Percentiles rank a stretch among this genome's conserved stretches.
phyloP scores from a whole-genome alignment of 2,888 invertebrate genomes.

The Adelognathus sp. region DNA sequence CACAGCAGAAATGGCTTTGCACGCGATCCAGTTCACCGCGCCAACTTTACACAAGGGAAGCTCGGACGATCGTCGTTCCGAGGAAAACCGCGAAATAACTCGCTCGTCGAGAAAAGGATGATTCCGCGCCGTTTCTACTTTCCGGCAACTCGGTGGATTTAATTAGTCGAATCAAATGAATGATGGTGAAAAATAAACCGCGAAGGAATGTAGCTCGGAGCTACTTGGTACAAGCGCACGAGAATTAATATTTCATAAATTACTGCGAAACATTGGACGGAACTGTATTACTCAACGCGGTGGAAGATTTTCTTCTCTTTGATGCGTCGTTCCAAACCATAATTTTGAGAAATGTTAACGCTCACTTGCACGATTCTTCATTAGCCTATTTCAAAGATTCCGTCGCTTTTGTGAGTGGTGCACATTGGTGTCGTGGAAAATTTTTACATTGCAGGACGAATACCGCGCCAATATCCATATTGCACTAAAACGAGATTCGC shows the following conservation, averaged over 20 bases:
- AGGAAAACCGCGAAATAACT: slow-evolving; percentile 46
- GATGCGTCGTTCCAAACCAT: neutral
- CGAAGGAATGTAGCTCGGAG: neutral
- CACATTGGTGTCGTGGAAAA: slow-evolving; percentile 20
- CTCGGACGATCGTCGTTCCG: slow-evolving; percentile 21
- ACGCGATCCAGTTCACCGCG: slow-evolving; percentile 51
- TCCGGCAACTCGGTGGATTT: slow-evolving; percentile 23
- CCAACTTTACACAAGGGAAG: slow-evolving; percentile 36
- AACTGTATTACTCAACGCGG: neutral
- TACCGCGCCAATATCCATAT: neutral
- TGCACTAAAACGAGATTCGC: neutral
- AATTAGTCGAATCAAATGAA: slow-evolving; percentile 44
- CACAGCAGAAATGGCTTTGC: slow-evolving; percentile 44
- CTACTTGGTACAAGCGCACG: neutral
- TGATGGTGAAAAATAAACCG: slow-evolving; percentile 43
- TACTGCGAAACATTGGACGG: neutral
- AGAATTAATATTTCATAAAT: slow-evolving; percentile 2
- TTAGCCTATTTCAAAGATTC: neutral
- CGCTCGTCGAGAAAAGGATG: slow-evolving; percentile 4
- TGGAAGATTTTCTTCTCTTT: neutral
- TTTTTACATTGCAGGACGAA: slow-evolving; percentile 3
- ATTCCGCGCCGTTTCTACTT: slow-evolving; percentile 1
- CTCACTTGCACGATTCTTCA: neutral
- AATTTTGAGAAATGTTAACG: neutral
- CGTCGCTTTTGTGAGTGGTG: neutral